Conservation (phyloP, 2,888 invertebrate genomes). For the Slavum lentiscoides region DNA sequence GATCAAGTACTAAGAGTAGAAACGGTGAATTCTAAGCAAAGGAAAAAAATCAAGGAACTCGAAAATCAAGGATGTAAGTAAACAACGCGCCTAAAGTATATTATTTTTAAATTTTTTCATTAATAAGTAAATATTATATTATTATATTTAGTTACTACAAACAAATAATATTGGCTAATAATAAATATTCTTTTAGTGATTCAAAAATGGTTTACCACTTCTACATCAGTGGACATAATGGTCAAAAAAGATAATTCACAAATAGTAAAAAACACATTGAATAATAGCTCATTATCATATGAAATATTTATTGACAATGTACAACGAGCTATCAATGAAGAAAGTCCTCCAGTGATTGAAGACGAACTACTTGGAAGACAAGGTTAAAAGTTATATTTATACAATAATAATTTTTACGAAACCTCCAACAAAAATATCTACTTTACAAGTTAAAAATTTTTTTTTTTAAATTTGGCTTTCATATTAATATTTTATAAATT, state of each 20-base stretch:
- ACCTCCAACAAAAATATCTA: no score
- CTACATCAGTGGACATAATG: slow-evolving; percentile 70
- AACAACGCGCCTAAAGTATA: not conserved
- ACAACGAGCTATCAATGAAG: slow-evolving; percentile 76
- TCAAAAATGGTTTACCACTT: slow-evolving; percentile 68
- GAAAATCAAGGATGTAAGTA: slow-evolving; percentile 66
- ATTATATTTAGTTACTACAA: not conserved
- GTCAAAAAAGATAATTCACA: slow-evolving; percentile 70
- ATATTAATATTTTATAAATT: no score
- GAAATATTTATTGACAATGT: slow-evolving; percentile 77
- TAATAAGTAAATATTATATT: not conserved
- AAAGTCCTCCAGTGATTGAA: slow-evolving; percentile 74
- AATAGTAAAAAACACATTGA: slow-evolving; percentile 68
- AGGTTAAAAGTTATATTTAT: slow-evolving; percentile 61
- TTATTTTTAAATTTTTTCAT: not conserved
- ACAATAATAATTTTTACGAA: not conserved
- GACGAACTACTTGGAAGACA: slow-evolving; percentile 73
- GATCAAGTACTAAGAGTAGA: slow-evolving; percentile 76
- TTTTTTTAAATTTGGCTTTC: no score
- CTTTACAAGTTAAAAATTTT: no score
- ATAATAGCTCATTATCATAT: slow-evolving; percentile 68
- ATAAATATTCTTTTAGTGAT: slow-evolving; percentile 62
- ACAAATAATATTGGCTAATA: not conserved
- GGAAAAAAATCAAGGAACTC: slow-evolving; percentile 63
- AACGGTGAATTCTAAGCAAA: slow-evolving; percentile 64